Conservation (phyloP, 2,888 invertebrate genomes). For the Heliconius sara region DNA sequence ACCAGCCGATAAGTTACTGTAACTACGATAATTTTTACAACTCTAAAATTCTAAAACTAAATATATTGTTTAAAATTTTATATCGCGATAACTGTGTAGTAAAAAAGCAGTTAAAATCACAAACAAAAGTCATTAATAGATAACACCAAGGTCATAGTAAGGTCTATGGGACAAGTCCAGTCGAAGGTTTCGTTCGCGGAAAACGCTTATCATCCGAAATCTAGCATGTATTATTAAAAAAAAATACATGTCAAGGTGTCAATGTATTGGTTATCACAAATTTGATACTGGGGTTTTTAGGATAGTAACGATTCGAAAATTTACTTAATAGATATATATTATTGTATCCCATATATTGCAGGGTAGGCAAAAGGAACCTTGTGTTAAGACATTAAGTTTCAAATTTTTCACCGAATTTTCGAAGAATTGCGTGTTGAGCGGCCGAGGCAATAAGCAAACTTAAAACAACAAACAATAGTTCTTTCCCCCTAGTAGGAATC, state of each 20-base stretch:
- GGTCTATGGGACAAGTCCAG: constrained; percentile 29
- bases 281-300: background rate
- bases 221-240: constrained; percentile 33
- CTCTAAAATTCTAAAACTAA: constrained; percentile 15
- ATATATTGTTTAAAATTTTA: constrained; percentile 12
- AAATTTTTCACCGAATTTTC: too few species aligned
- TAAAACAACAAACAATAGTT: too few species aligned
- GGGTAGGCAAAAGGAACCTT: too few species aligned
- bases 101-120: constrained; percentile 29
- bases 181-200: constrained; percentile 42
- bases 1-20: background rate
- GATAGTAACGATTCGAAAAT: background rate
- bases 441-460: too few species aligned
- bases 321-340: too few species aligned
- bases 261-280: constrained; percentile 12
- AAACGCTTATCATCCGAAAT: constrained; percentile 40
- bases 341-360: too few species aligned
- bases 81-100: background rate
- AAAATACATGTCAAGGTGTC: constrained; percentile 35
- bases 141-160: constrained; percentile 34
- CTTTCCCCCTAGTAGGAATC: too few species aligned
- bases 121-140: constrained; percentile 29
- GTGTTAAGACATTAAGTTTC: too few species aligned
- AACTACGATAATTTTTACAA: background rate
- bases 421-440: too few species aligned